Base-by-base conservation (phyloP, 1,140 invertebrate species). In the Papilio helenus region DNA sequence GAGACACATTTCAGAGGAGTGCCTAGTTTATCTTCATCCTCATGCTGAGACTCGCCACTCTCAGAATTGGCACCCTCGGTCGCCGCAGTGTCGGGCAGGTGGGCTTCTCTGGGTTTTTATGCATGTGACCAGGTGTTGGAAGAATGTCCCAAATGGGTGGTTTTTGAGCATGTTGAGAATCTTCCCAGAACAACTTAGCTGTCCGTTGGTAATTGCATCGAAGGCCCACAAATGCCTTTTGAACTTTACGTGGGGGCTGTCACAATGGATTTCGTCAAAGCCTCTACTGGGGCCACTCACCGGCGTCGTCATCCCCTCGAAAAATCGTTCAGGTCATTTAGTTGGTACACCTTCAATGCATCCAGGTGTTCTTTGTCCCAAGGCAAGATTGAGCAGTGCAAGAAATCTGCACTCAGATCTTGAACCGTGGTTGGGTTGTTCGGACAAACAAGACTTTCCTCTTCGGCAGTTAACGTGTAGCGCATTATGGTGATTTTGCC, bases 301-400 rank as follows among this genome's bases (percentile, higher is more conserved):
- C 49, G 49, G 49, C 49, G 49, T 51, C 49, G 49, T 51, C 49
- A 51, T 51, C 49, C 49, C 49, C 49, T 51, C 49, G 49, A 51
- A 51, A 51, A 51, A 51, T 51, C 49, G 49, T 51, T 51, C 49
- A 51, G 49, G 49, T 51, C 49, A 51, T 51, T 51, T 51, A 51
- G 49, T 51, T 51, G 49, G 49, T 51, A 51, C 49, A 51, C 49
- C 49, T 51, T 51, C 49, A 51, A 51, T 51, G 49, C 49, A 51
- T 51, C 49, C 49, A 51, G 49, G 49, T 51, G 49, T 51, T 51
- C 49, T 51, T 51, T 51, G 49, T 51, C 49, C 49, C 49, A 51
- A 51, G 49, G 49, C 49, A 51, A 51, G 49, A 51, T 51, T 51
- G 49, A 51, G 49, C 49, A 51, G 49, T 51, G 49, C 49, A 51